Percentiles rank a stretch among this genome's conserved stretches.
phyloP scores from a whole-genome alignment of 2,888 invertebrate genomes.

The Diaperis boleti region DNA sequence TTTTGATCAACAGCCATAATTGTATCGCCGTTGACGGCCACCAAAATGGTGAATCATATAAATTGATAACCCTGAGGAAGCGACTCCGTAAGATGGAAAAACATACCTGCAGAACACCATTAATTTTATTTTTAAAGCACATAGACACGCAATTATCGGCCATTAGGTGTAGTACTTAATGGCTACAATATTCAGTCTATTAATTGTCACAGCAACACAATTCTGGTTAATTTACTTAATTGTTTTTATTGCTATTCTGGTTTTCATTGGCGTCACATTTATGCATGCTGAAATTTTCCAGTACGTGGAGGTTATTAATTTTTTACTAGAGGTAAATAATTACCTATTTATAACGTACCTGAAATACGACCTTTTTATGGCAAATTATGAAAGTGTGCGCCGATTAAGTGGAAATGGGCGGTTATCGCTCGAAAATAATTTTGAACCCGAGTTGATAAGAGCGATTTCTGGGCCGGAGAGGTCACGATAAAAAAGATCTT shows the following conservation, averaged over 20 bases:
- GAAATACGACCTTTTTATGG: conserved; percentile 17
- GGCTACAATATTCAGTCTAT: not conserved
- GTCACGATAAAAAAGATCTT: too few relatives aligned
- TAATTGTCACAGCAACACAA: conserved; percentile 14
- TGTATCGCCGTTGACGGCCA: too few relatives aligned
- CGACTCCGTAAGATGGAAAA: too few relatives aligned
- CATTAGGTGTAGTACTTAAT: conserved; percentile 1
- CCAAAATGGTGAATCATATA: too few relatives aligned
- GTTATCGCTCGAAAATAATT: too few relatives aligned
- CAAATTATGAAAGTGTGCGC: not conserved
- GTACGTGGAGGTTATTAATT: conserved; percentile 28
- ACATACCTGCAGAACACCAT: not conserved
- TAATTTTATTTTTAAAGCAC: not conserved
- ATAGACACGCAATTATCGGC: not conserved
- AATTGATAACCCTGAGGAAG: too few relatives aligned
- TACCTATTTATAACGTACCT: conserved; percentile 10
- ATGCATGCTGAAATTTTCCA: conserved; percentile 32
- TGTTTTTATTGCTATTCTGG: conserved; percentile 32
- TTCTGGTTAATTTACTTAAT: conserved; percentile 26
- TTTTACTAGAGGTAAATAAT: conserved; percentile 26
- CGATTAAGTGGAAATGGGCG: too few relatives aligned
- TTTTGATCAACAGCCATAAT: too few relatives aligned
- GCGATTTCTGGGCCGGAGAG: too few relatives aligned
- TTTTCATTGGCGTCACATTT: conserved; percentile 32
- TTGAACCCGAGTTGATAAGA: too few relatives aligned